A percentile compares a stretch with the other conserved stretches of the same genome.
phyloP scores from a whole-genome alignment of 2,113 vertebrate species.

The Etheostoma cragini region DNA sequence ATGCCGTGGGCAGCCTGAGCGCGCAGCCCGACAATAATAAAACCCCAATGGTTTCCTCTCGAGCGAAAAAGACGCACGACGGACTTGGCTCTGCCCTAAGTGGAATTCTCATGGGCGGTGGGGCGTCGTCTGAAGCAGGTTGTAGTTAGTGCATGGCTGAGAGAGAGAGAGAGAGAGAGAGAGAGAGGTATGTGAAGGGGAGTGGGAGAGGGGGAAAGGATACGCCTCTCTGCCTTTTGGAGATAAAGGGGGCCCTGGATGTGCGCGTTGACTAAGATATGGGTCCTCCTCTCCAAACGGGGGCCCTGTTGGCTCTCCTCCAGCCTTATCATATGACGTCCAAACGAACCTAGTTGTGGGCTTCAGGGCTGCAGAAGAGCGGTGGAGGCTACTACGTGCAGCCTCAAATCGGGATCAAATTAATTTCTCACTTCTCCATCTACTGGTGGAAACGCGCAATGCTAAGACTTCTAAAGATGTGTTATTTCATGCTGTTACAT shows the following conservation, averaged over 20 bases:
- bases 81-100: constrained; percentile 16
- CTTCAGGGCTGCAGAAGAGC: constrained; percentile 25
- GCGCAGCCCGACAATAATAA: constrained; percentile 36
- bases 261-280: constrained; percentile 62
- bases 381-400: constrained; percentile 14
- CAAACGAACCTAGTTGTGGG: constrained; percentile 33
- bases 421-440: constrained; percentile 60
- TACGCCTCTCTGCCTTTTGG: constrained; percentile 72
- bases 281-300: constrained; percentile 58
- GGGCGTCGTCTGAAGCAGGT: constrained; percentile 78
- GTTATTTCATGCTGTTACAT: constrained; percentile 20
- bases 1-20: constrained; percentile 66
- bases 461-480: background rate
- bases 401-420: constrained; percentile 25
- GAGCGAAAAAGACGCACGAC: constrained; percentile 48
- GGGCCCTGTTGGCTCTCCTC: constrained; percentile 60
- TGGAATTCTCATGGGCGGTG: constrained; percentile 49
- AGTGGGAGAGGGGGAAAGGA: constrained; percentile 55
- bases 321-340: constrained; percentile 65
- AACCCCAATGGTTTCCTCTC: constrained; percentile 39
- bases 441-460: constrained; percentile 49
- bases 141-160: constrained; percentile 52
- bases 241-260: constrained; percentile 74
- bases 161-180: constrained; percentile 25
- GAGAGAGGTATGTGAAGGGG: constrained; percentile 67